Percentiles rank a stretch among this genome's conserved stretches.
Evolutionary conservation across 2,888 invertebrate species (phyloP).

Genomic region (Sepiola atlantica): DNA sequence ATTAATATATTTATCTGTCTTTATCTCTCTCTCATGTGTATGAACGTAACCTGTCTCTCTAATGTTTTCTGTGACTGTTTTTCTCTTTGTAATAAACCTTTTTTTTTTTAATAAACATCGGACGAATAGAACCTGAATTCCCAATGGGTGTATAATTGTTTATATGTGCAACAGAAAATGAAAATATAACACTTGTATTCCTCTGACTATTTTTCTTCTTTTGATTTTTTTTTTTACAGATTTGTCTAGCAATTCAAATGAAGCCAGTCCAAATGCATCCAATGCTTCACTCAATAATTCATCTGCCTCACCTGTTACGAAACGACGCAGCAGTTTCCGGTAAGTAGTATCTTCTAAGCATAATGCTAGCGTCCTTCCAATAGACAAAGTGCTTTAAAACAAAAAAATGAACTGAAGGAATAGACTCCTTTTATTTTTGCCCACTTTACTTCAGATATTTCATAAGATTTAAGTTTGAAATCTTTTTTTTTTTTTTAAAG

Average conservation of each 20-base stretch:
- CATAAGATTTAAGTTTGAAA: neutral
- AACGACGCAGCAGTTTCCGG: slow-evolving; percentile 74
- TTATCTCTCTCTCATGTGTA: neutral
- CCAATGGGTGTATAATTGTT: too few species aligned
- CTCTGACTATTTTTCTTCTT: neutral
- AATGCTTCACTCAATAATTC: slow-evolving; percentile 55
- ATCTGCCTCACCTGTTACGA: slow-evolving; percentile 69
- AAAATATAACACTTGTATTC: neutral
- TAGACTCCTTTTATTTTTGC: neutral
- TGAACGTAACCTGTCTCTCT: neutral
- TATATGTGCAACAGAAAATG: too few species aligned
- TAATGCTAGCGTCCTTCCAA: neutral
- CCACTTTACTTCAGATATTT: neutral
- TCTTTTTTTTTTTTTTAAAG: neutral
- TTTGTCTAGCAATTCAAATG: slow-evolving; percentile 51
- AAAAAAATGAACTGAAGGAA: neutral
- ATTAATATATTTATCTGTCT: too few species aligned
- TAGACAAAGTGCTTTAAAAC: neutral
- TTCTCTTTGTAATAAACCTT: too few species aligned
- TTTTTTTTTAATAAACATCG: too few species aligned
- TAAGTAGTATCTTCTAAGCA: slow-evolving; percentile 54
- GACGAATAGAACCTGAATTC: too few species aligned
- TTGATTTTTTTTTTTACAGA: slow-evolving; percentile 46
- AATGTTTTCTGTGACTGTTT: too few species aligned
- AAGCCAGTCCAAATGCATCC: slow-evolving; percentile 60